Evolutionary conservation across 1,140 invertebrate species (phyloP).

Genomic region (Dendroctonus ponderosae): DNA sequence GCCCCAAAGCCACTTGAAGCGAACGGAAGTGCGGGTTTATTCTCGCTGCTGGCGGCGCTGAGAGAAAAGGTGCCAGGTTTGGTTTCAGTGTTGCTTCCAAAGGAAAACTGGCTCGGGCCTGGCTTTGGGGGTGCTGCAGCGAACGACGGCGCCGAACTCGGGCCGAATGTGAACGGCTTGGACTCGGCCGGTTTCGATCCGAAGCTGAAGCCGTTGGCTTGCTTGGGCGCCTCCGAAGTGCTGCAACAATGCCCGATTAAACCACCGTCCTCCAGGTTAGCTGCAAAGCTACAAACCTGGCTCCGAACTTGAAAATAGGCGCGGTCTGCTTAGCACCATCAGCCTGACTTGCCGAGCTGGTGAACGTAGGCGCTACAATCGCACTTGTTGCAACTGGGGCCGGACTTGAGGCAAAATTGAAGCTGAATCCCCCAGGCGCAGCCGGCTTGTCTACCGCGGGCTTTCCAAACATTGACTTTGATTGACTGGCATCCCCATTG

Average conservation of each 20-base stretch:
- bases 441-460: not conserved
- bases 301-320: constrained; percentile 9
- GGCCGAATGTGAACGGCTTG: not conserved
- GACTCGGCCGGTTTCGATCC: not conserved
- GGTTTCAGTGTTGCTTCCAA: not conserved
- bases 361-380: constrained; percentile 9
- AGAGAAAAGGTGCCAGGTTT: not conserved
- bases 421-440: constrained; percentile 4
- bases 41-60: not conserved
- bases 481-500: constrained; percentile 15
- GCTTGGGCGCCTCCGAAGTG: constrained; percentile 7
- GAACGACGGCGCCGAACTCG: not conserved
- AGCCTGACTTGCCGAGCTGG: not conserved
- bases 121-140: not conserved
- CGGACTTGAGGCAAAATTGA: constrained; percentile 5
- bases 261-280: not conserved
- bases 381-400: not conserved
- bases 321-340: constrained; percentile 5
- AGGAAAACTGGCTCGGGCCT: not conserved
- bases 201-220: constrained; percentile 32
- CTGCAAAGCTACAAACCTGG: constrained; percentile 4
- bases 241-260: not conserved
- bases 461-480: not conserved
- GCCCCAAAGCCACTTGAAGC: not conserved
- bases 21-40: not conserved